phyloP scores from a whole-genome alignment of 2,113 vertebrate genomes.

The Monarcha castaneiventris region DNA sequence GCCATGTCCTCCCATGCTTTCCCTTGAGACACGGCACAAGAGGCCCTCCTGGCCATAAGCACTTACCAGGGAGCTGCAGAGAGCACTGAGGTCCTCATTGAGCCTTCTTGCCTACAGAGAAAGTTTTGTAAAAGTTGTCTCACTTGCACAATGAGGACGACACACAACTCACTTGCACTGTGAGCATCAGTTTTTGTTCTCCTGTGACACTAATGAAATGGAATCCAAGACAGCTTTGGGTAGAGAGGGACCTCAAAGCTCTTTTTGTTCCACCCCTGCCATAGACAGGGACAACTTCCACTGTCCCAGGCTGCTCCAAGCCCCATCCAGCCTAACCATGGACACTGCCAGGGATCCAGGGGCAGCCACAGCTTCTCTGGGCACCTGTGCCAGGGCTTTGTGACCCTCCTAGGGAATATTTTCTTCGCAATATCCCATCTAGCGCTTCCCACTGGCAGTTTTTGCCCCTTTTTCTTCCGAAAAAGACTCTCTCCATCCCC shows the following conservation, averaged over 20 bases:
- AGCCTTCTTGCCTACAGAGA: neutral
- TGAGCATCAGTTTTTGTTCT: neutral
- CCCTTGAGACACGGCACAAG: neutral
- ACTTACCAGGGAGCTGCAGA: neutral
- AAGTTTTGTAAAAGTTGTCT: neutral
- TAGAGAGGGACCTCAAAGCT: neutral
- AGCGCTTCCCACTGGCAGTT: accelerated
- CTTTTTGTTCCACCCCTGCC: accelerated
- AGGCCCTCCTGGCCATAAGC: neutral
- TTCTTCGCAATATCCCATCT: neutral
- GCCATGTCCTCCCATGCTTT: neutral
- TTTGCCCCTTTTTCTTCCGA: neutral
- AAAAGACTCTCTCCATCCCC: neutral
- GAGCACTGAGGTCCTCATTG: neutral
- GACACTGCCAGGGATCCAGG: neutral
- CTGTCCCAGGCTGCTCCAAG: neutral
- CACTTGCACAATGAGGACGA: no score
- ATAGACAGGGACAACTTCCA: neutral
- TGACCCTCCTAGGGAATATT: neutral
- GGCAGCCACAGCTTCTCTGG: neutral
- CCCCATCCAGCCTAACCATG: neutral
- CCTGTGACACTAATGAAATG: neutral
- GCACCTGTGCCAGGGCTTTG: neutral
- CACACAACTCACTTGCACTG: neutral
- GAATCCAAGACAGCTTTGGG: neutral